These are phyloP conservation scores for Yponomeuta malinellus DNA, from an alignment of 2,888 invertebrate species.

Conservation along the genomic window DNA sequence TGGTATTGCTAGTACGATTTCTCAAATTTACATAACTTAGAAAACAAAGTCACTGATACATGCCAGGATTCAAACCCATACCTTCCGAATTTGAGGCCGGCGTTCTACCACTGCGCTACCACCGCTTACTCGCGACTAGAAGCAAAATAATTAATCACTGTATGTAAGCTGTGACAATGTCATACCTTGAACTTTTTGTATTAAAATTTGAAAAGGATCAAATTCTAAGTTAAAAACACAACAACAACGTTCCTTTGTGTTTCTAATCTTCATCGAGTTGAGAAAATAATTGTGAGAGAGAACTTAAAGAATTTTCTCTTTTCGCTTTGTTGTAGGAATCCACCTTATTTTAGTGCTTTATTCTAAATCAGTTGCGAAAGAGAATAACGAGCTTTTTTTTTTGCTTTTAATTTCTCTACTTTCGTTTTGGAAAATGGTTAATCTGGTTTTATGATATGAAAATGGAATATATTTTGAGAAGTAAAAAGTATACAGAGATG, in stretches of 20 bases:
- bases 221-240: background rate
- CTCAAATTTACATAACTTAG: too few relatives aligned
- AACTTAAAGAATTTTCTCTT: constrained; percentile 3
- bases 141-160: too few relatives aligned
- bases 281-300: constrained; percentile 1
- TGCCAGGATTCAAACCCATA: too few relatives aligned
- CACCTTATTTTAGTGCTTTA: background rate
- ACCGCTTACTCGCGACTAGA: too few relatives aligned
- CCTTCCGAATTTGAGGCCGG: too few relatives aligned
- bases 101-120: too few relatives aligned
- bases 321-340: background rate
- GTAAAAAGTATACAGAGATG: too few relatives aligned
- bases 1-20: too few relatives aligned
- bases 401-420: background rate
- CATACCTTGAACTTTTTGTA: too few relatives aligned
- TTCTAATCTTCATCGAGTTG: constrained; percentile 3
- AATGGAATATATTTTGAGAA: too few relatives aligned
- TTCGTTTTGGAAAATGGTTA: background rate
- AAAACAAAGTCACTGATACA: too few relatives aligned
- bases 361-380: background rate
- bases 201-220: background rate
- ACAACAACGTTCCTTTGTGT: background rate
- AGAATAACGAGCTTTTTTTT: background rate
- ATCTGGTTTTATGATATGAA: background rate
- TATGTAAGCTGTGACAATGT: too few relatives aligned